phyloP scores from a whole-genome alignment of 2,888 invertebrate species.

The Pelosia muscerda region DNA sequence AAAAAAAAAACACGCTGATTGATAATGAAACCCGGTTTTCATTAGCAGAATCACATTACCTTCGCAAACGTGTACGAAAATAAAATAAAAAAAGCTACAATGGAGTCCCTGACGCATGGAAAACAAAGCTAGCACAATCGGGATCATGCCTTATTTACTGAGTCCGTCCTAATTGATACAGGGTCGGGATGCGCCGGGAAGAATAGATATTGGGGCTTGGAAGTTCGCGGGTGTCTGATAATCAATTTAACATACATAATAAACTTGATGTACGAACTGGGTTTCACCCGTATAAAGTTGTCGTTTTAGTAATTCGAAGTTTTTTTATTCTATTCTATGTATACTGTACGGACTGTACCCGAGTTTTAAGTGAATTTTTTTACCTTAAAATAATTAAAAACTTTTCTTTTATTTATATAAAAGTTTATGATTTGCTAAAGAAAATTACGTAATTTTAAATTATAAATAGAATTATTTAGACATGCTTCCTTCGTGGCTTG shows the following conservation, averaged over 20 bases:
- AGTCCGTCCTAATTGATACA: conserved; percentile 79
- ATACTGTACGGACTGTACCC: too few species aligned
- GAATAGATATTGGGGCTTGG: conserved; percentile 55
- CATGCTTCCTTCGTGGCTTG: too few species aligned
- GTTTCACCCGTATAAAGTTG: too few species aligned
- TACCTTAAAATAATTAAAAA: too few species aligned
- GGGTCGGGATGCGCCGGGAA: conserved; percentile 61
- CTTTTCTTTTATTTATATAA: too few species aligned
- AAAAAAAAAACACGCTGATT: conserved; percentile 39
- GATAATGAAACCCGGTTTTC: conserved; percentile 52
- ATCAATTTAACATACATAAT: background rate
- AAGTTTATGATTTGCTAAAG: too few species aligned
- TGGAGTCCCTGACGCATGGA: conserved; percentile 56
- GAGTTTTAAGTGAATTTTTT: too few species aligned
- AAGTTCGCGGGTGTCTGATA: conserved; percentile 50
- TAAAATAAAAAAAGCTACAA: conserved; percentile 55
- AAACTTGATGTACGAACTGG: too few species aligned
- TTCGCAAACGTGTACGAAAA: conserved; percentile 43
- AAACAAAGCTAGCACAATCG: conserved; percentile 73
- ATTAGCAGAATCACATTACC: conserved; percentile 58
- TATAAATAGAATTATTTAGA: too few species aligned
- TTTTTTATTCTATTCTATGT: too few species aligned
- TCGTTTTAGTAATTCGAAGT: too few species aligned
- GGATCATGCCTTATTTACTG: conserved; percentile 75
- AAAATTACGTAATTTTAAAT: too few species aligned